phyloP scores from a whole-genome alignment of 2,888 invertebrate species.

The Drosophila anomelani region DNA sequence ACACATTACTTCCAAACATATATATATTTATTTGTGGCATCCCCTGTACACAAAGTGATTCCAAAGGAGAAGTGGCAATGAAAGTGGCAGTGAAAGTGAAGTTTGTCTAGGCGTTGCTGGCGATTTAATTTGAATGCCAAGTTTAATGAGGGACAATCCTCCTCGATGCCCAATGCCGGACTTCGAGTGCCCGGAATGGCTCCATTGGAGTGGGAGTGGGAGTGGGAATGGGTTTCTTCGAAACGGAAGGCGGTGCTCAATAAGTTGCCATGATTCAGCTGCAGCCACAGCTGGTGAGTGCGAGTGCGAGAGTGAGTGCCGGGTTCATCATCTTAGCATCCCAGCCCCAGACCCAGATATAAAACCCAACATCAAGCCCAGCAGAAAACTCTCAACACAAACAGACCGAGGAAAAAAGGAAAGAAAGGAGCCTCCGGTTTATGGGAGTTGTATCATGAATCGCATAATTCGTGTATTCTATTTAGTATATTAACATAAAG shows the following conservation, averaged over 20 bases:
- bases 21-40: neutral
- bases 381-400: slow-evolving; percentile 17
- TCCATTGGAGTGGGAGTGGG: neutral
- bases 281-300: slow-evolving; percentile 27
- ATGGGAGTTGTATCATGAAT: neutral
- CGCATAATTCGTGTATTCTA: neutral
- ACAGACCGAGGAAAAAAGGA: slow-evolving; percentile 1
- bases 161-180: slow-evolving; percentile 19
- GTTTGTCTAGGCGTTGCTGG: slow-evolving; percentile 18
- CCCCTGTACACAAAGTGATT: slow-evolving; percentile 7
- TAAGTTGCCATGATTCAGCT: slow-evolving; percentile 41
- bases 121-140: slow-evolving; percentile 49
- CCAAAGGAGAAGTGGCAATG: slow-evolving; percentile 7
- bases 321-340: slow-evolving; percentile 27
- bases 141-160: slow-evolving; percentile 40
- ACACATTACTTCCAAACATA: neutral
- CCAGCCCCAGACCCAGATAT: slow-evolving; percentile 12
- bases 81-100: slow-evolving; percentile 19
- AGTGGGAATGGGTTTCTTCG: neutral
- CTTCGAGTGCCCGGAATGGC: slow-evolving; percentile 22
- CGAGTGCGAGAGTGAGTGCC: neutral
- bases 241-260: slow-evolving; percentile 14
- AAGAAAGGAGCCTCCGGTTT: neutral
- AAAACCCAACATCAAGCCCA: slow-evolving; percentile 1
- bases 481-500: neutral